A percentile compares a stretch with the other conserved stretches of the same genome.
phyloP scores from a whole-genome alignment of 2,888 invertebrate species.

The Phaonia tiefii region DNA sequence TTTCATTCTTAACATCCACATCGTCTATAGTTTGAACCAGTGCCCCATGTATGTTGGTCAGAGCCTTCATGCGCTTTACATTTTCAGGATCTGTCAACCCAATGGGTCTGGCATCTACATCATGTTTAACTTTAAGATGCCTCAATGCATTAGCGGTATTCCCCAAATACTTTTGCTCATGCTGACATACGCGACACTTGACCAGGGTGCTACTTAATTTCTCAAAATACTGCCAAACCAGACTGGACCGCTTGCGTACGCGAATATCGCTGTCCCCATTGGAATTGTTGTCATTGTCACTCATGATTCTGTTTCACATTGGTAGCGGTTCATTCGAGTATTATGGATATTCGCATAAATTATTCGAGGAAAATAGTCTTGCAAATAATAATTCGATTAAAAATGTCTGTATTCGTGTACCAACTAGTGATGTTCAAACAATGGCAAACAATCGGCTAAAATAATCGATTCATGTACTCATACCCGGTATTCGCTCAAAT shows the following conservation, averaged over 20 bases:
- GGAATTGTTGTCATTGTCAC: conserved; percentile 48
- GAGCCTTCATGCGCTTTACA: conserved; percentile 55
- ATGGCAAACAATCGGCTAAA: conserved; percentile 12
- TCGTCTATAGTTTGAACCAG: conserved; percentile 27
- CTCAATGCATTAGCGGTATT: conserved; percentile 69
- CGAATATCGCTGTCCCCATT: conserved; percentile 3
- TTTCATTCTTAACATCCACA: conserved; percentile 46
- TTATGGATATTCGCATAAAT: conserved; percentile 52
- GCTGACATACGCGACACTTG: conserved; percentile 67
- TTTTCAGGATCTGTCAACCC: conserved; percentile 63
- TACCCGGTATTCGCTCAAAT: no score
- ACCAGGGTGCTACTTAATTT: conserved; percentile 67
- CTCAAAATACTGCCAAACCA: conserved; percentile 70
- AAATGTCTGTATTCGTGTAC: conserved; percentile 50
- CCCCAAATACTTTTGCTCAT: conserved; percentile 69
- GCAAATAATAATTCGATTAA: conserved; percentile 57
- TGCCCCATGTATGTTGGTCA: conserved; percentile 14
- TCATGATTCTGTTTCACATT: conserved; percentile 44
- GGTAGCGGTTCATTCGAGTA: conserved; percentile 51
- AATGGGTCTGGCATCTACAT: conserved; percentile 68
- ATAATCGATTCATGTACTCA: conserved; percentile 6
- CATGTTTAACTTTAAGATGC: conserved; percentile 70
- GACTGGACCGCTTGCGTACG: conserved; percentile 57
- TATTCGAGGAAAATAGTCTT: conserved; percentile 33
- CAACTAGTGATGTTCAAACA: conserved; percentile 41